Conservation (phyloP, 2,113 vertebrate genomes). For the Hemichromis elongatus region DNA sequence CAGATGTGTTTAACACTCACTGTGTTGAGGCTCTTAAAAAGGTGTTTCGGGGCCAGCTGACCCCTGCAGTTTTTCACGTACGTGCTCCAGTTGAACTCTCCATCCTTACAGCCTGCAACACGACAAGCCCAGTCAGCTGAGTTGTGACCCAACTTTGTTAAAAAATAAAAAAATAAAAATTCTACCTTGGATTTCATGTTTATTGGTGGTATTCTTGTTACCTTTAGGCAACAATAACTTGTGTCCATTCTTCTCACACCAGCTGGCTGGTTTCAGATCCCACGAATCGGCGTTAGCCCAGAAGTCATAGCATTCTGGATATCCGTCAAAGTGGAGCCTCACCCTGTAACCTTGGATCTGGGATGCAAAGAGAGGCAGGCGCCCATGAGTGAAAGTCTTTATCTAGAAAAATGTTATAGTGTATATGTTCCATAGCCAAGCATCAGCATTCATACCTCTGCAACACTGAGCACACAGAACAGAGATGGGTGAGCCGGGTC, state of each 20-base stretch:
- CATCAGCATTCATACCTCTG: conserved; percentile 77
- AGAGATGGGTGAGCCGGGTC: conserved; percentile 92
- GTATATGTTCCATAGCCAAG: neutral
- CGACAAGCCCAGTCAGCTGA: neutral
- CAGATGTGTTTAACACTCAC: conserved; percentile 62
- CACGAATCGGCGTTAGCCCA: conserved; percentile 89
- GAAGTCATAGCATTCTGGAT: conserved; percentile 87
- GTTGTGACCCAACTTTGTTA: neutral
- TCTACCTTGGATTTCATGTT: neutral
- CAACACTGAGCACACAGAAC: conserved; percentile 90
- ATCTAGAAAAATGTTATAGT: neutral
- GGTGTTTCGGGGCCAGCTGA: conserved; percentile 84
- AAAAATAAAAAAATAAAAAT: neutral
- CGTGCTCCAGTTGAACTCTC: conserved; percentile 87
- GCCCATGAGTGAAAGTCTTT: neutral
- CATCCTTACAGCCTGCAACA: conserved; percentile 81
- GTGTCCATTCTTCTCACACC: conserved; percentile 88
- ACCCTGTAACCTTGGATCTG: conserved; percentile 86
- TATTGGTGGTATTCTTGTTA: conserved; percentile 23
- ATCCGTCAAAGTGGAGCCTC: conserved; percentile 87
- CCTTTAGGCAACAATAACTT: conserved; percentile 88
- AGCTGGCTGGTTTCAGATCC: conserved; percentile 85
- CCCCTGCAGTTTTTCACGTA: conserved; percentile 88
- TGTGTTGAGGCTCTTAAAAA: conserved; percentile 84
- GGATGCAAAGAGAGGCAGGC: neutral